phyloP scores from a whole-genome alignment of 2,888 invertebrate genomes.

The Drosophila macrospina region DNA sequence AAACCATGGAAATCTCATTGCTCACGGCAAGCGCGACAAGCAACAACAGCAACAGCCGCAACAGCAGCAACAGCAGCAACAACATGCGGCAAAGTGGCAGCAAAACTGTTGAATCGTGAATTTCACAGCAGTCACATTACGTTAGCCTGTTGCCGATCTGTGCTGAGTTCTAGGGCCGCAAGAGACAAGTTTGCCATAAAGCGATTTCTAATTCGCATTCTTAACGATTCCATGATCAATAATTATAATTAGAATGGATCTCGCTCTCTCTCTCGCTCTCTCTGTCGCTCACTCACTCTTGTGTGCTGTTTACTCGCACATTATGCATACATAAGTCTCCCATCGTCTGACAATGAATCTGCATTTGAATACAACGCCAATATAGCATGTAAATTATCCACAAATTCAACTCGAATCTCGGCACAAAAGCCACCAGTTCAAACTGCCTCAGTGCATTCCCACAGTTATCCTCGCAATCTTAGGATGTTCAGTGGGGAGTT shows the following conservation, averaged over 20 bases:
- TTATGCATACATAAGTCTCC: constrained; percentile 31
- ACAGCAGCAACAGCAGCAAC: constrained; percentile 23
- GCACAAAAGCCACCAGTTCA: constrained; percentile 4
- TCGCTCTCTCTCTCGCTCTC: not conserved
- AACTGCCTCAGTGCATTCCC: not conserved
- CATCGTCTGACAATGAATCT: constrained; percentile 1
- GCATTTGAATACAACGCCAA: constrained; percentile 46
- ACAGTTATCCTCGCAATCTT: not conserved
- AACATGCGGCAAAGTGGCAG: constrained; percentile 16
- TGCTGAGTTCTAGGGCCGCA: constrained; percentile 9
- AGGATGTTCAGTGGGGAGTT: not conserved
- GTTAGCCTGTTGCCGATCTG: constrained; percentile 20
- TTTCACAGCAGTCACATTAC: constrained; percentile 78
- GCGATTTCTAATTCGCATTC: constrained; percentile 39
- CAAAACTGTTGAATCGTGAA: constrained; percentile 70
- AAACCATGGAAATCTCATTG: constrained; percentile 63
- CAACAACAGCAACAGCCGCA: not conserved
- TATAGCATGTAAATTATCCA: constrained; percentile 41
- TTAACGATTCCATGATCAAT: constrained; percentile 46
- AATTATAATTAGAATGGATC: constrained; percentile 42
- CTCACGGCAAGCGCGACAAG: constrained; percentile 45
- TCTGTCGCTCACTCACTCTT: not conserved
- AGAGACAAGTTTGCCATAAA: constrained; percentile 50
- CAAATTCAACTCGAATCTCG: constrained; percentile 12
- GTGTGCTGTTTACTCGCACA: not conserved